Conservation (phyloP, 2,797 vertebrate genomes). For the Crenuchus spilurus region DNA sequence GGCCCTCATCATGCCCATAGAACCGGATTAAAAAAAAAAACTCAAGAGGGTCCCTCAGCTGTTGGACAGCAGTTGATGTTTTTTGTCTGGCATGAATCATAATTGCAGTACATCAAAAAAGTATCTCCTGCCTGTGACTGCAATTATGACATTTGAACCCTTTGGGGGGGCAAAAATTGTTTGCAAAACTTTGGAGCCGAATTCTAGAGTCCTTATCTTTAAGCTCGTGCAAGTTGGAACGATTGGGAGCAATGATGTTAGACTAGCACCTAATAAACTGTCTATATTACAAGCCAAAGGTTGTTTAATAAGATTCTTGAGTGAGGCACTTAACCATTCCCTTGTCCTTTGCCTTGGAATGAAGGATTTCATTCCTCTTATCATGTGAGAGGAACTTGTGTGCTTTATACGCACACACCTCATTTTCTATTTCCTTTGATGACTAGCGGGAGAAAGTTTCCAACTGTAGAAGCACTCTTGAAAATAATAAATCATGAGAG, state of each 20-base stretch:
- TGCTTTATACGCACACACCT: slow-evolving; percentile 44
- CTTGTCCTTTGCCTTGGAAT: slow-evolving; percentile 46
- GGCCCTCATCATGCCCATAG: slow-evolving; percentile 51
- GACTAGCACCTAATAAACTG: slow-evolving; percentile 4
- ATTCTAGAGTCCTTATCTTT: slow-evolving; percentile 39
- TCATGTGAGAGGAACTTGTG: slow-evolving; percentile 29
- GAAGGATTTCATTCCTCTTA: slow-evolving; percentile 41
- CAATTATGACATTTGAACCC: slow-evolving; percentile 42
- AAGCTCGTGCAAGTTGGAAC: slow-evolving; percentile 14
- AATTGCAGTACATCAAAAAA: slow-evolving; percentile 46
- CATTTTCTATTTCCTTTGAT: slow-evolving; percentile 68
- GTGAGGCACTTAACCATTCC: slow-evolving; percentile 40
- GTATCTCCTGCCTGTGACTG: slow-evolving; percentile 37
- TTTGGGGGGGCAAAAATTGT: slow-evolving; percentile 16
- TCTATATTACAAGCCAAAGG: slow-evolving; percentile 19
- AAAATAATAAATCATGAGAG: slow-evolving; percentile 75
- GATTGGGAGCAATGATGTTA: slow-evolving; percentile 4
- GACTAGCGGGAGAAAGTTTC: slow-evolving; percentile 71
- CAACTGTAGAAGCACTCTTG: slow-evolving; percentile 64
- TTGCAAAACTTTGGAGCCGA: slow-evolving; percentile 28
- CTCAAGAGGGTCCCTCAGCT: slow-evolving; percentile 38
- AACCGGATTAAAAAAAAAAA: slow-evolving; percentile 36
- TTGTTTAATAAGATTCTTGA: slow-evolving; percentile 30
- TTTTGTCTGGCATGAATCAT: slow-evolving; percentile 34
- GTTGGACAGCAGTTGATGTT: slow-evolving; percentile 53